Evolutionary conservation across 1,140 invertebrate genomes (phyloP), one percentile per base, ranked within the genome.

Genomic region (Eupristina koningsbergeri): DNA sequence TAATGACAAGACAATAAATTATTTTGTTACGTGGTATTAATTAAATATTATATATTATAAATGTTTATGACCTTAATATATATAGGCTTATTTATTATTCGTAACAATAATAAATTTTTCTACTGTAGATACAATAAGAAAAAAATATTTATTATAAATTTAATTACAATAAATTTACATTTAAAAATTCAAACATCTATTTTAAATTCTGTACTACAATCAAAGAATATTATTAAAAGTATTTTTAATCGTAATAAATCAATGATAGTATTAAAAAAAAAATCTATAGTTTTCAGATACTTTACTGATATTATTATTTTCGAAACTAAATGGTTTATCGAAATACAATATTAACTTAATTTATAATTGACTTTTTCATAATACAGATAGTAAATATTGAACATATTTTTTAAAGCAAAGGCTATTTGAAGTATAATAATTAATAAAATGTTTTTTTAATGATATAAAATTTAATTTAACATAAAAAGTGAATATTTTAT

Each of bases 401-500:
- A 31, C 36, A 34, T 17, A 39, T 19, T 15, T 67, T 19, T 11
- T 13, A 34, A 64, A 39, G 31, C 64, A 19, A 67, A 36, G 31
- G 5, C 29, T 39, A 34, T 39, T 58, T 67, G 36, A 67, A 67
- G 36, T 67, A 31, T 67, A 67, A 39, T 67, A 36, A 67, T 67
- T 19, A 34, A 67, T 67, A 67, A 67, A 67, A 67, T 36, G 8
- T 67, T 67, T 67, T 36, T 34, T 36, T 0, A 9, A 19, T 67
- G 64, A 67, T 15, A 67, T 36, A 36, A 15, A 36, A 67, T 2
- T 67, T 31, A 67, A 67, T 31, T 36, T 64, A 64, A 64, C 36
- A 36, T 67, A 36, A 36, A 67, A 67, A 34, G 64, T 67, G 64
- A 67, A 67, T 67, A 34, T 36, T 67, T 67, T 67, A 67, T 67